phyloP scores from a whole-genome alignment of 2,888 invertebrate species.

The Quadroppia sp. region DNA sequence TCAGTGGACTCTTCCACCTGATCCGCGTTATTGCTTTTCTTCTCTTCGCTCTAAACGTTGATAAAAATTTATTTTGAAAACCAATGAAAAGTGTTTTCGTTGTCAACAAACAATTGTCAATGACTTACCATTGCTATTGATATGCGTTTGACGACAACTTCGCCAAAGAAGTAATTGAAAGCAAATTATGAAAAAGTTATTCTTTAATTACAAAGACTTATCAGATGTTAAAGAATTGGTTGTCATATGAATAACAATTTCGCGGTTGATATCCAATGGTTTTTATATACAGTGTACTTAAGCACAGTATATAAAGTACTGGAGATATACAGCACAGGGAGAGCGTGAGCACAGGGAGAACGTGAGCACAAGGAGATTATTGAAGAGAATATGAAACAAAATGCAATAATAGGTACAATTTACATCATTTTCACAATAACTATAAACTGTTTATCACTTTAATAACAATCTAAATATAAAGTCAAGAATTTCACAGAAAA shows the following conservation, averaged over 20 bases:
- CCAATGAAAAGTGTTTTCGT: not conserved
- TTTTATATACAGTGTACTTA: too few species aligned
- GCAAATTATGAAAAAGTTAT: not conserved
- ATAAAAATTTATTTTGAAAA: not conserved
- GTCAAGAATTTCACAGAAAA: too few species aligned
- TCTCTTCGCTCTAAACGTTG: slow-evolving; percentile 7
- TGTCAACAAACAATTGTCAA: not conserved
- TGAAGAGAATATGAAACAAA: not conserved
- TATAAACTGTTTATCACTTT: not conserved
- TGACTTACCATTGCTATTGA: not conserved
- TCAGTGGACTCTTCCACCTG: slow-evolving; percentile 30
- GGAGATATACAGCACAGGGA: too few species aligned
- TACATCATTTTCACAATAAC: not conserved
- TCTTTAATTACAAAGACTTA: not conserved
- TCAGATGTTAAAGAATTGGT: not conserved
- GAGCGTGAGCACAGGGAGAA: too few species aligned
- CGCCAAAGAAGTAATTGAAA: too few species aligned
- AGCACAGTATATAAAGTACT: too few species aligned
- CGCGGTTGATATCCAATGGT: not conserved
- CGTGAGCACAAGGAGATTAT: too few species aligned
- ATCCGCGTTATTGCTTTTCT: slow-evolving; percentile 13
- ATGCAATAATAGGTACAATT: not conserved
- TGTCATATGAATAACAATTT: not conserved
- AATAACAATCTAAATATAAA: not conserved
- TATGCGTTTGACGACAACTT: too few species aligned